phyloP scores from a whole-genome alignment of 37 sponge, comb jelly and placozoan genomes.

The Hormiphora californensis region DNA sequence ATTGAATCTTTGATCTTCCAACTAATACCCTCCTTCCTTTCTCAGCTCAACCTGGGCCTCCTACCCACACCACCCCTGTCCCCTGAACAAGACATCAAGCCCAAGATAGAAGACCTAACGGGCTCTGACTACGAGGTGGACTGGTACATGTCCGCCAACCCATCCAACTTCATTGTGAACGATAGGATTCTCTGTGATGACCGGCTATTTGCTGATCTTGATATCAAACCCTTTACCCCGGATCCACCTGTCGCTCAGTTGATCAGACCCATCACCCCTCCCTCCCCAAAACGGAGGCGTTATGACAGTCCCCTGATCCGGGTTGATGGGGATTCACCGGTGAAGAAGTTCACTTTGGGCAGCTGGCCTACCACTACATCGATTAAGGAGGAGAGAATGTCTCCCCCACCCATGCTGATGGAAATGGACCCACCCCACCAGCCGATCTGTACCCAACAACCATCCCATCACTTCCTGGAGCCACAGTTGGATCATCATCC shows the following conservation, averaged over 20 bases:
- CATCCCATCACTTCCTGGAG: too few relatives aligned
- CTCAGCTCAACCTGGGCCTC: constrained; percentile 33
- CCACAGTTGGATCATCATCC: too few relatives aligned
- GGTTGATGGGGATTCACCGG: constrained; percentile 39
- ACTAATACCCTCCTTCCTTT: neutral
- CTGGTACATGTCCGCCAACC: constrained; percentile 27
- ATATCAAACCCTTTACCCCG: neutral
- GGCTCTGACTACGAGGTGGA: constrained; percentile 19
- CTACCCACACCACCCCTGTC: neutral
- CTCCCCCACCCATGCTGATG: neutral
- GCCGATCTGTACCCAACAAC: too few relatives aligned
- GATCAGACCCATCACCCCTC: constrained; percentile 43
- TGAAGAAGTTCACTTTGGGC: constrained; percentile 26
- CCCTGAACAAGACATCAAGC: constrained; percentile 28
- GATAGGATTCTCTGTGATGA: constrained; percentile 39
- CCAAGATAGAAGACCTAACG: neutral
- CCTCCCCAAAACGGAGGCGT: neutral
- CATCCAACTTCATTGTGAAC: constrained; percentile 26
- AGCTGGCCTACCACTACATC: neutral
- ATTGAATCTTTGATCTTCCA: too few relatives aligned
- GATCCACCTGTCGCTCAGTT: neutral
- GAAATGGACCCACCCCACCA: neutral
- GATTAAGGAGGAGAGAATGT: constrained; percentile 34
- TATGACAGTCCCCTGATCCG: neutral
- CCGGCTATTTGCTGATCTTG: neutral